Base-by-base conservation (phyloP, 2,888 invertebrate genomes). In the Coelogynopora nodosa region DNA sequence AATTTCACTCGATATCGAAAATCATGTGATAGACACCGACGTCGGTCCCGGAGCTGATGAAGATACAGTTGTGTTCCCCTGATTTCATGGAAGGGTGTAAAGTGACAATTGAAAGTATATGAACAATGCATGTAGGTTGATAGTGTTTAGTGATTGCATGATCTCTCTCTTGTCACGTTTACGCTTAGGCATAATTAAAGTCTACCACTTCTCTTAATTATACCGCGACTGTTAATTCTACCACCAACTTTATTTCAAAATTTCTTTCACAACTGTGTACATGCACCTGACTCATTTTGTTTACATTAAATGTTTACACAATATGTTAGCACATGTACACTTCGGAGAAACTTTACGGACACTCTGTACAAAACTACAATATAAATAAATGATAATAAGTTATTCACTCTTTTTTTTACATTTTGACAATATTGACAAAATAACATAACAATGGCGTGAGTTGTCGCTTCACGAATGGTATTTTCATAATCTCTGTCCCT, bases 1-100 rank as follows among this genome's bases (percentile, higher is more conserved):
- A 67, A 67, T 28, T 84, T 31, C 84, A 84, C 67, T 26, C 84
- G 84, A 84, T 84, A 74, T 80, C 67, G 84, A 23, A 67, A 84
- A 67, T 84, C 84, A 84, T 80, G 67, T 67, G 84, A n/a, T 74
- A 26, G 74, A 28, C 23, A n/a, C 23, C 26, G 30, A 80, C 49
- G 67, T 84, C 49, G 67, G 67, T 84, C 67, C 23, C 30, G 84
- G 84, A 84, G 31, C 23, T 84, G 67, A 84, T 49, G 84, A 67
- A 84, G 84, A n/a, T 49, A 28, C 74, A n/a, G 26, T 74, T 26
- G 67, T 74, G 84, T 74, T 67, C 84, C 67, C 28, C 18, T 84
- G 84, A 84, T 74, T 80, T n/a, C 67, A 84, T 5, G 13, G 30
- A 84, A 28, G 67, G 84, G 23, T 67, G 84, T 84, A 74, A 84